Evolutionary conservation across 2,888 invertebrate genomes (phyloP), one percentile per base, ranked within the genome.

Genomic region (Oligia strigilis): DNA sequence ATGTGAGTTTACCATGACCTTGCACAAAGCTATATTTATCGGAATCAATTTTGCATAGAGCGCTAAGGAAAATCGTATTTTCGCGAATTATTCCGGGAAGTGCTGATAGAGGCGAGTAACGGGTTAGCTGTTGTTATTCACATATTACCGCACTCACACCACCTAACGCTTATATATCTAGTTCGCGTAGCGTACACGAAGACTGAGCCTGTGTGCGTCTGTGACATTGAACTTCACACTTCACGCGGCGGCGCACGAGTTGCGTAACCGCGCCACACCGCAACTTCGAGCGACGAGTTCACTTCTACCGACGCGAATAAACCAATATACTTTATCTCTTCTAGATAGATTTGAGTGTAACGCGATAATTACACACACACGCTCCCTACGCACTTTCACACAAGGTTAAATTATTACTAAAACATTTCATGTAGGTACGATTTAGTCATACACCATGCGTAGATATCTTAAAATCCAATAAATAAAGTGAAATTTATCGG

Each of bases 221-320:
- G 95, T 96, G 97, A 97, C 97, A 97, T 97, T 97, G 97, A 97
- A 96, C 97, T 97, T 97, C 97, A 97, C 94, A 95, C 96, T 95
- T 95, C 95, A 95, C 96, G 96, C 94, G 95, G 93, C 93, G 85
- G 95, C 94, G 94, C 94, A 94, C 92, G 95, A 93, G 94, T 96
- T 96, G 94, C 96, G 96, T 96, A 96, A 96, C 93, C 91, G 90
- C 89, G 83, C 90, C 84, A 88, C 88, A 78, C 80, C 85, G 83
- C 85, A 77, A 80, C 83, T 86, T 80, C 76, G 77, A 85, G 80
- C 86, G 80, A 81, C 83, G 87, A 87, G 88, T 89, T 91, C 88
- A 87, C 85, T 82, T 88, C 85, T 78, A 90, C 86, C 86, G 86
- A 87, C 85, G 78, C 87, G 89, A 87, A 86, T 85, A 81, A 81